Evolutionary conservation across 92 coral and sea anemone genomes (phyloP).

Genomic region (Epizoanthus scotinus): DNA sequence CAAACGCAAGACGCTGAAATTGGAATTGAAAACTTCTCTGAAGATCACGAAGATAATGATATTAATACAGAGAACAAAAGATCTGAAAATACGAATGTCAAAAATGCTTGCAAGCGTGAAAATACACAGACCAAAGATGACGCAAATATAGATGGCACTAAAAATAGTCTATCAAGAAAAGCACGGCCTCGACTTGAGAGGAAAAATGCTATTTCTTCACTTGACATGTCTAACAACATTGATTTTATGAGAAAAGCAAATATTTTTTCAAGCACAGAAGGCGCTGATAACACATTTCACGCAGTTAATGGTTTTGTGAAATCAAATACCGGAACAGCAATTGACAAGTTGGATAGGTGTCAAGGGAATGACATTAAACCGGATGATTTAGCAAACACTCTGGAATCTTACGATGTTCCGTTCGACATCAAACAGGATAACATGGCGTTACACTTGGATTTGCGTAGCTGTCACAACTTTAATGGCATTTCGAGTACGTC

Average conservation of each 20-base stretch:
- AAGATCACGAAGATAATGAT: conserved; percentile 14
- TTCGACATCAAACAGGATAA: not conserved
- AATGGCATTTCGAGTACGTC: not conserved
- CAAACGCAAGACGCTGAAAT: conserved; percentile 21
- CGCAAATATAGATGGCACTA: not conserved
- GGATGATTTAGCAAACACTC: conserved; percentile 1
- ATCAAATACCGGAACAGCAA: conserved; percentile 3
- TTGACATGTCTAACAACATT: conserved; percentile 14
- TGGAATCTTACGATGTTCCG: not conserved
- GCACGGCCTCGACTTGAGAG: conserved; percentile 5
- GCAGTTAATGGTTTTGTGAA: conserved; percentile 26
- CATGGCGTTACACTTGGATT: conserved; percentile 28
- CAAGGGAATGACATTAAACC: conserved; percentile 1
- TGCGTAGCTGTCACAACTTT: conserved; percentile 21
- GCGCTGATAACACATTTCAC: conserved; percentile 38
- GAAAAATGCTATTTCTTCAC: conserved; percentile 11
- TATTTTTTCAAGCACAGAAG: conserved; percentile 26
- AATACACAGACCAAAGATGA: not conserved
- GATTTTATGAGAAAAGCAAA: conserved; percentile 39
- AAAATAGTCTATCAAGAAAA: not conserved
- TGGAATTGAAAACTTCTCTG: not conserved
- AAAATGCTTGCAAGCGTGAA: not conserved
- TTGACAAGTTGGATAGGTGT: conserved; percentile 12
- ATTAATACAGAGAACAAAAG: conserved; percentile 4
- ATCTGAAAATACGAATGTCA: not conserved